These are phyloP conservation scores for Eumeta japonica DNA, from an alignment of 1,140 invertebrate genomes.

Conservation along the genomic window DNA sequence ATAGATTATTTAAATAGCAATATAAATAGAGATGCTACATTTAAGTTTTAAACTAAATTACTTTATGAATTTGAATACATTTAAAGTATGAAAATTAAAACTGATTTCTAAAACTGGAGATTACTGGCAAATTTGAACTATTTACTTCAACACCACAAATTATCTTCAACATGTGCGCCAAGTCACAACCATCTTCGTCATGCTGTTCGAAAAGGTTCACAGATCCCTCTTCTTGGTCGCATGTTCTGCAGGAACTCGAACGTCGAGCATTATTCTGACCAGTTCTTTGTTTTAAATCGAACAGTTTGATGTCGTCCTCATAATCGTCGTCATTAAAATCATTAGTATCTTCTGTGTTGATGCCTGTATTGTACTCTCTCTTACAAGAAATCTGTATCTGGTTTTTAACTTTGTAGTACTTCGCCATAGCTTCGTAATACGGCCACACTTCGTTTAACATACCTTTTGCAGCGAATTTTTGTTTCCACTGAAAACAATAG, in stretches of 20 bases:
- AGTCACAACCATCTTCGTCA: conserved; percentile 26
- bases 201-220: conserved; percentile 29
- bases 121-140: too few relatives aligned
- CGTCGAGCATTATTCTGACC: conserved; percentile 10
- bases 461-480: conserved; percentile 41
- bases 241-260: conserved; percentile 26
- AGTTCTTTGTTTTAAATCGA: conserved; percentile 34
- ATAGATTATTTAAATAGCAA: too few relatives aligned
- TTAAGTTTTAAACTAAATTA: too few relatives aligned
- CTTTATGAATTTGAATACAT: too few relatives aligned
- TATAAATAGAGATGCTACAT: too few relatives aligned
- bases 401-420: conserved; percentile 13
- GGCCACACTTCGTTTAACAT: conserved; percentile 44
- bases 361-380: conserved; percentile 9
- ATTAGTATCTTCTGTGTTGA: conserved; percentile 11
- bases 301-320: conserved; percentile 41
- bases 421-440: conserved; percentile 40
- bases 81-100: too few relatives aligned
- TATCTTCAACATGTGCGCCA: conserved; percentile 31
- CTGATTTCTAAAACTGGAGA: too few relatives aligned
- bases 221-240: conserved; percentile 23
- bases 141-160: conserved; percentile 34
- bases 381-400: conserved; percentile 5
- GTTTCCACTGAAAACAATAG: conserved; percentile 34
- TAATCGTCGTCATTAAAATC: conserved; percentile 19